Percentiles rank a stretch among this genome's conserved stretches.
Evolutionary conservation across 2,888 invertebrate genomes (phyloP).

Genomic region (Caenorhabditis afra): DNA sequence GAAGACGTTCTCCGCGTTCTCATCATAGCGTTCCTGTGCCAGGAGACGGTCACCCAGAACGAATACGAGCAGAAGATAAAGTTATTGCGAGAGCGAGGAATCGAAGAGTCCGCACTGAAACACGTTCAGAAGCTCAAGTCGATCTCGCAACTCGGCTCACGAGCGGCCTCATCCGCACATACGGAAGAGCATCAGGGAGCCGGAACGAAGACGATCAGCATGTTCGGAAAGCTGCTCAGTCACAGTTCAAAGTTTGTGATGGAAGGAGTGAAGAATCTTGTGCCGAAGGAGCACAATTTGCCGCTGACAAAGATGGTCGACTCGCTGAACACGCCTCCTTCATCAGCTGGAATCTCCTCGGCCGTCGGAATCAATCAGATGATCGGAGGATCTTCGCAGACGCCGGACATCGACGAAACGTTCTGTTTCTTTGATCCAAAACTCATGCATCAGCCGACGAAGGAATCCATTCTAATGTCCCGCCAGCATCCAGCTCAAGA

Average conservation of each 20-base stretch:
- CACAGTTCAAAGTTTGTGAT: conserved; percentile 98
- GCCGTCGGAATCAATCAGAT: conserved; percentile 83
- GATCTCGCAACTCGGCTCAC: conserved; percentile 63
- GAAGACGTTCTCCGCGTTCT: conserved; percentile 76
- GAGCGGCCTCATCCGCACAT: conserved; percentile 45
- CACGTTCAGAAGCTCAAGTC: conserved; percentile 75
- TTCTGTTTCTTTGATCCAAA: conserved; percentile 95
- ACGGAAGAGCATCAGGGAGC: conserved; percentile 87
- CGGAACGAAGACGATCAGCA: conserved; percentile 92
- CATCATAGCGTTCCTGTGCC: conserved; percentile 74
- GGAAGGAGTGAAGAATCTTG: conserved; percentile 92
- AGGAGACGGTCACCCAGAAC: conserved; percentile 63
- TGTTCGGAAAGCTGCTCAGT: conserved; percentile 97
- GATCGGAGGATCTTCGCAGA: conserved; percentile 91
- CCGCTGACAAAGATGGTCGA: conserved; percentile 79
- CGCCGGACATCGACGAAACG: conserved; percentile 89
- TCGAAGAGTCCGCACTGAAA: conserved; percentile 73
- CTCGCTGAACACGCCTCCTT: conserved; percentile 72
- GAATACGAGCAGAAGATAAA: conserved; percentile 71
- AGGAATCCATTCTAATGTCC: conserved; percentile 69
- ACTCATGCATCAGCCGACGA: conserved; percentile 85
- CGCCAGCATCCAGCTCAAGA: conserved; percentile 78
- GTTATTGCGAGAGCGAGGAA: conserved; percentile 69
- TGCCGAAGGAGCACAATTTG: conserved; percentile 91
- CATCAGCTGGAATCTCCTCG: conserved; percentile 61